Evolutionary conservation across 2,113 vertebrate species (phyloP).

Genomic region (Neotoma lepida): DNA sequence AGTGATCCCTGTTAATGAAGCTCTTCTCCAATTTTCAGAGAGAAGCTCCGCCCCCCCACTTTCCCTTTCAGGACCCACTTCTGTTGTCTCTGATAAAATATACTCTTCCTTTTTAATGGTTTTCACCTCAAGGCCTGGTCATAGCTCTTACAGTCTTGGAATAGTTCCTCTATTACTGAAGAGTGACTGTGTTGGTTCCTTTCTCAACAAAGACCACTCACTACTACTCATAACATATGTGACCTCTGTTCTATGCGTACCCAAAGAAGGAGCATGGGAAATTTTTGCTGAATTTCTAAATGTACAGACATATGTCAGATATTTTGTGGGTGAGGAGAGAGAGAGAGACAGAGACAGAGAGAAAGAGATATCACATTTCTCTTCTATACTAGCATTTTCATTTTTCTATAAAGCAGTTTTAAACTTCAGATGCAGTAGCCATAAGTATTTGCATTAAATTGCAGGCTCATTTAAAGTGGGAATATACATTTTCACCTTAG

Average conservation of each 20-base stretch:
- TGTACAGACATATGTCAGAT: neutral
- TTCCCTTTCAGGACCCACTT: neutral
- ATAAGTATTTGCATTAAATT: neutral
- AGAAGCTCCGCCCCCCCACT: neutral
- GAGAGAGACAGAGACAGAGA: neutral
- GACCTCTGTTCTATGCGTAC: neutral
- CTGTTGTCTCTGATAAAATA: neutral
- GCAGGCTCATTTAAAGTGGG: neutral
- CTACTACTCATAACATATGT: neutral
- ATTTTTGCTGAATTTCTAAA: neutral
- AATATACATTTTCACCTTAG: neutral
- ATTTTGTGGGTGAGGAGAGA: neutral
- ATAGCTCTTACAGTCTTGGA: neutral
- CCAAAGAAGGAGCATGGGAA: neutral
- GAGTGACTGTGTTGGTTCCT: neutral
- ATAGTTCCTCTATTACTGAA: neutral
- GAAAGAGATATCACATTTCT: neutral
- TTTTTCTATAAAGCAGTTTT: neutral
- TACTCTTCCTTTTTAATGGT: neutral
- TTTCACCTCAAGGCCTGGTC: neutral
- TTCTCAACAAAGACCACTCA: neutral
- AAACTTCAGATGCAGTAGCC: neutral
- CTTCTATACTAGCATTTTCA: neutral
- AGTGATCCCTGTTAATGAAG: neutral
- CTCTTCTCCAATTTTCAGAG: neutral